These are phyloP conservation scores for Meloidogyne floridensis DNA, from an alignment of 1,140 invertebrate species.

Conservation along the genomic window DNA sequence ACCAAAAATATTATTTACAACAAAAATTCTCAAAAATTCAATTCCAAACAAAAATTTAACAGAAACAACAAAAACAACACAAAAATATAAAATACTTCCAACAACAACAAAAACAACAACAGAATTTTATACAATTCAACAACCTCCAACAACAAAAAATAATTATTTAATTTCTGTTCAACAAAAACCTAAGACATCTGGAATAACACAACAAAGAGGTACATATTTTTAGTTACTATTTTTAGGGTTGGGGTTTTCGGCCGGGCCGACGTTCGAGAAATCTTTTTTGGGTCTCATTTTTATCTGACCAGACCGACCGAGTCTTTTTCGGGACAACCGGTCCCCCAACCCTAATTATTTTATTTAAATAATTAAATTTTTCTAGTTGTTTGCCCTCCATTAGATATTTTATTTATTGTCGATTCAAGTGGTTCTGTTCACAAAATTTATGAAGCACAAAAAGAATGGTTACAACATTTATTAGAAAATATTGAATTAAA, in stretches of 20 bases:
- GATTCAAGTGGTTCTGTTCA: slow-evolving; percentile 60
- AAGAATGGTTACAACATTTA: slow-evolving; percentile 51
- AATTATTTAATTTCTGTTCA: not conserved
- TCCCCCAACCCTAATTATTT: no score
- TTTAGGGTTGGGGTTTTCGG: no score
- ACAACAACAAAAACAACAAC: not conserved
- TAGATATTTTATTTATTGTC: slow-evolving; percentile 42
- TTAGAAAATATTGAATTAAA: slow-evolving; percentile 28
- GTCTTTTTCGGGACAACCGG: no score
- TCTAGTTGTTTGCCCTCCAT: not conserved
- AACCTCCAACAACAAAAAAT: slow-evolving; percentile 2
- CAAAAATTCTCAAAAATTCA: no score
- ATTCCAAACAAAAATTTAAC: not conserved
- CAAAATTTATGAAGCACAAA: slow-evolving; percentile 53
- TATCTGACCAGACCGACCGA: no score
- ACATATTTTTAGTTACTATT: no score
- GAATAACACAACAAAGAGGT: not conserved
- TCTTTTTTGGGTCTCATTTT: no score
- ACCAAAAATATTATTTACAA: not conserved
- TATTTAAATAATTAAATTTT: not conserved
- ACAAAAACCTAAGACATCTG: not conserved
- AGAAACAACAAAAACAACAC: not conserved
- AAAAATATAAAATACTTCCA: not conserved
- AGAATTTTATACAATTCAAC: not conserved
- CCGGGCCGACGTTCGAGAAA: no score